Base-by-base conservation (phyloP, 2,888 invertebrate genomes). In the Leptinotarsa peninsularis region DNA sequence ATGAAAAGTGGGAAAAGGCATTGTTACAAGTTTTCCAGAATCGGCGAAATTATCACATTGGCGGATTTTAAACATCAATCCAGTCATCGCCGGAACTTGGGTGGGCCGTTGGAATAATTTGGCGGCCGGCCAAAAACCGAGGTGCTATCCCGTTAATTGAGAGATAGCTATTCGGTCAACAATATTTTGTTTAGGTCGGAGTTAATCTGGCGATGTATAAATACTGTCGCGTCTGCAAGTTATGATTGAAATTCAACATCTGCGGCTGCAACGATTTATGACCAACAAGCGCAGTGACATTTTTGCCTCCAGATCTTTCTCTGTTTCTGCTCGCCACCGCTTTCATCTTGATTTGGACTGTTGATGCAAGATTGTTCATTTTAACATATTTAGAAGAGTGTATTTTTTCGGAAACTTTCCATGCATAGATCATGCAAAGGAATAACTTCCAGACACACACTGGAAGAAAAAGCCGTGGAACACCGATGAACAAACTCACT, bases 171-270 rank as follows among this genome's bases (percentile, higher is more conserved):
- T 86, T 86, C 83, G 85, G 86, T 84, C 82, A 83, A 83, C 85
- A 82, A 85, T 85, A 85, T 86, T 86, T 84, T 83, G 82, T 82
- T 82, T 83, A 82, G 82, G 84, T 83, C 84, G 84, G 84, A 83
- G 83, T 84, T 84, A 85, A 85, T 85, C 84, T 82, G 84, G 83
- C 82, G 83, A 85, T 83, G 85, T 85, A 86, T 77, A 87, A 87
- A 87, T 86, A 87, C 85, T 87, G 86, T 86, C 86, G 85, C 85
- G 86, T 87, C 86, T 86, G 83, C 87, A 83, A 82, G 83, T 83
- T 77, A 75, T 73, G 75, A 77, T 75, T 71, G 67, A 52, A 63
- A 74, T 63, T 73, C 69, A 71, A 54, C 74, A 77, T 77, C 69
- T 75, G 73, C 49, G 43, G 71, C 54, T 67, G 49, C 15, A 23